A percentile compares a stretch with the other conserved stretches of the same genome.
Evolutionary conservation across 2,797 vertebrate species (phyloP).

Genomic region (Hyperoplus lanceolatus): DNA sequence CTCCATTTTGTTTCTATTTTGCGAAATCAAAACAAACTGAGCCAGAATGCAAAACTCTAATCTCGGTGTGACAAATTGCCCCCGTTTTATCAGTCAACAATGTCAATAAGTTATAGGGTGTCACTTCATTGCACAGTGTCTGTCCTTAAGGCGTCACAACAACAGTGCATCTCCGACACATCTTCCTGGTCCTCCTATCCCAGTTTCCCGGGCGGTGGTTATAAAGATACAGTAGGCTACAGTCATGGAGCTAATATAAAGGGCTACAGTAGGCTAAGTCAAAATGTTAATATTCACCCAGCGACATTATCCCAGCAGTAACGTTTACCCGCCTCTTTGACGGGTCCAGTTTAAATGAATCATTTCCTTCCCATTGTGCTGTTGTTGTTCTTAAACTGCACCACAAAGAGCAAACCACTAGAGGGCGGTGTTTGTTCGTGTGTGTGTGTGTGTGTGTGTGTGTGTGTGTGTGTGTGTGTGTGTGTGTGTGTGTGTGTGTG

Average conservation of each 20-base stretch:
- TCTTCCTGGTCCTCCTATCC: background rate
- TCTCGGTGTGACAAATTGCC: background rate
- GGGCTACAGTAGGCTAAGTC: too few species aligned
- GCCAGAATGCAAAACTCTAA: background rate
- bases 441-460: too few species aligned
- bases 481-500: too few species aligned
- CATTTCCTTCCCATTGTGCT: background rate
- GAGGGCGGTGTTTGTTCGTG: conserved; percentile 20
- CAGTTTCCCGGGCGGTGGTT: background rate
- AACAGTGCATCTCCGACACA: background rate
- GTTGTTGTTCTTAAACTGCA: conserved; percentile 22
- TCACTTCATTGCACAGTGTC: background rate
- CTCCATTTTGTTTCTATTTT: conserved; percentile 49
- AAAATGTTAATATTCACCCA: accelerated
- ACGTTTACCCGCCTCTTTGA: background rate
- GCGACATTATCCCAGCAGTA: too few species aligned
- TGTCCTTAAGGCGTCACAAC: background rate
- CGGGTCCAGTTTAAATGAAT: background rate
- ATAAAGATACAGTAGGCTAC: background rate
- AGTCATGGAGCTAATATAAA: too few species aligned
- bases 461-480: too few species aligned
- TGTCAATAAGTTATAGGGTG: accelerated
- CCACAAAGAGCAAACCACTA: background rate
- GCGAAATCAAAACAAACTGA: background rate
- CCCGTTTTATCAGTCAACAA: too few species aligned